These are phyloP conservation scores for Macropus fuliginosus DNA, from an alignment of 2,797 vertebrate species.

Conservation along the genomic window DNA sequence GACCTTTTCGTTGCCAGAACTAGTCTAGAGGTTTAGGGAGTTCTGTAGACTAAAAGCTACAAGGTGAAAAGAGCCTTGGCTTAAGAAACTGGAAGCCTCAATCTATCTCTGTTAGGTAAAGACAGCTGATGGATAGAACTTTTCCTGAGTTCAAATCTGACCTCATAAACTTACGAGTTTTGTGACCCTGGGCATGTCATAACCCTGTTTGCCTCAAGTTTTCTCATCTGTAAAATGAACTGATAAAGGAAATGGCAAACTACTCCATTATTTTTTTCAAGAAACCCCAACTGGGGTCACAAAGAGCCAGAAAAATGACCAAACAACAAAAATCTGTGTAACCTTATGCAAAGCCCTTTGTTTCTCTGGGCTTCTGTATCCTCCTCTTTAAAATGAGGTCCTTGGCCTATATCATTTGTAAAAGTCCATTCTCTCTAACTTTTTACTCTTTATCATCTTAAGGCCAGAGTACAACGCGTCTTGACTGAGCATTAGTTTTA, in stretches of 20 bases:
- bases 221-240: not conserved
- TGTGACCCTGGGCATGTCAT: not conserved
- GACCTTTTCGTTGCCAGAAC: not conserved
- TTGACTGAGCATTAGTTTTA: conserved; percentile 31
- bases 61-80: too few relatives aligned
- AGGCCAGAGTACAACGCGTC: not conserved
- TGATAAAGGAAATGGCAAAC: not conserved
- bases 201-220: not conserved
- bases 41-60: too few relatives aligned
- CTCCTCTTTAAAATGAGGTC: not conserved
- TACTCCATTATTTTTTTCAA: not conserved
- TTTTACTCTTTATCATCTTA: not conserved
- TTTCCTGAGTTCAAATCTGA: too few relatives aligned
- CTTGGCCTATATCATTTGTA: not conserved
- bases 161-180: too few relatives aligned
- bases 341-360: not conserved
- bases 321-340: not conserved
- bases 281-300: not conserved
- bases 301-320: not conserved
- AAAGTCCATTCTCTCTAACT: not conserved
- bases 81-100: too few relatives aligned
- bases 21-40: too few relatives aligned
- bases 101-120: too few relatives aligned
- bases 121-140: too few relatives aligned
- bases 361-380: not conserved